Evolutionary conservation across 2,113 vertebrate genomes (phyloP).

Genomic region (Heloderma charlesbogerti): DNA sequence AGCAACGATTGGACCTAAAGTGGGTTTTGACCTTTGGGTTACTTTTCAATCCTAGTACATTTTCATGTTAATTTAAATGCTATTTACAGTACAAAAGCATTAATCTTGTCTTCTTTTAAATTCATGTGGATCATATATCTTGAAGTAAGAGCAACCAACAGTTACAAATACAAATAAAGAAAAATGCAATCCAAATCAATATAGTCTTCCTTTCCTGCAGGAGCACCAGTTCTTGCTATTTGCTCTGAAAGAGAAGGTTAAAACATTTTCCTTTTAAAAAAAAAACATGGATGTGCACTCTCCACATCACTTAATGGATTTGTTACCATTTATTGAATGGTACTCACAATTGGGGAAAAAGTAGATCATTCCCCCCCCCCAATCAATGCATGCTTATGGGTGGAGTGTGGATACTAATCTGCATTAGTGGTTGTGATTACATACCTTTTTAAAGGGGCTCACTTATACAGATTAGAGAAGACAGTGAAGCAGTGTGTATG

Average conservation of each 20-base stretch:
- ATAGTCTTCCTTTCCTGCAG: neutral
- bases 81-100: neutral
- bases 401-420: neutral
- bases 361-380: neutral
- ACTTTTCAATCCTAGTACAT: neutral
- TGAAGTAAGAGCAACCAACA: neutral
- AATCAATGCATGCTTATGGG: neutral
- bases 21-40: neutral
- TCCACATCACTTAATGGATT: neutral
- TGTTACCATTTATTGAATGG: neutral
- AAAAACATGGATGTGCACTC: neutral
- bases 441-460: neutral
- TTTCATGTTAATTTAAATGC: neutral
- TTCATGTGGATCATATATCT: neutral
- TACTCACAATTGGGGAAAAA: neutral
- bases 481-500: neutral
- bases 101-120: neutral
- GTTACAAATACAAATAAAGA: neutral
- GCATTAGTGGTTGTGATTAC: neutral
- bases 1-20: neutral
- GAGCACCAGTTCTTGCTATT: neutral
- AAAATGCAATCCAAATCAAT: constrained; percentile 1
- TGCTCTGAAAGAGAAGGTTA: neutral
- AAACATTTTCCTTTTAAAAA: neutral
- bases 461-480: neutral